Conservation (phyloP, 2,113 vertebrate species). For the Argyrosomus japonicus region DNA sequence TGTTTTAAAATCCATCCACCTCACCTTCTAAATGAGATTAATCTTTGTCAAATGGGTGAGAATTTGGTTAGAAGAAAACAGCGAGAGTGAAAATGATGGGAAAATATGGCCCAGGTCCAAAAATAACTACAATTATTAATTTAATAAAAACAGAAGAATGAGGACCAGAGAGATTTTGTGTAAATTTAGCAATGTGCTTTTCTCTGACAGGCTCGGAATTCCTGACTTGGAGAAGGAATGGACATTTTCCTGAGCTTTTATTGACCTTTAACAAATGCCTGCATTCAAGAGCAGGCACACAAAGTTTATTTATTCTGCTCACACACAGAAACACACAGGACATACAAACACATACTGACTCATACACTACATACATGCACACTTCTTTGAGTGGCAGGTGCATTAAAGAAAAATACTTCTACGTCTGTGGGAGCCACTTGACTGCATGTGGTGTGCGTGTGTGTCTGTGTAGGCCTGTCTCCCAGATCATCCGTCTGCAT, state of each 20-base stretch:
- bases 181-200: slow-evolving; percentile 22
- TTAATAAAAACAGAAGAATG: slow-evolving; percentile 23
- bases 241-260: slow-evolving; percentile 32
- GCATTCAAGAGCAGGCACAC: slow-evolving; percentile 4
- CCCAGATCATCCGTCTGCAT: slow-evolving; percentile 78
- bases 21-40: neutral
- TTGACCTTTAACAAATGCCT: slow-evolving; percentile 45
- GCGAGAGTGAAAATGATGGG: slow-evolving; percentile 12
- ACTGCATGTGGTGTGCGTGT: neutral
- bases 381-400: slow-evolving; percentile 51
- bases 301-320: slow-evolving; percentile 13
- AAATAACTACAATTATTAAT: slow-evolving; percentile 19
- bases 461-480: slow-evolving; percentile 48
- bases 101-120: slow-evolving; percentile 13
- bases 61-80: neutral
- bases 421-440: neutral
- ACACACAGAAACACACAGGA: slow-evolving; percentile 10
- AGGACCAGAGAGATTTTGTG: slow-evolving; percentile 18
- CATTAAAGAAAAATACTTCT: slow-evolving; percentile 13
- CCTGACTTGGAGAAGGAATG: slow-evolving; percentile 21
- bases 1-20: slow-evolving; percentile 1
- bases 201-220: slow-evolving; percentile 30
- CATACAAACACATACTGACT: slow-evolving; percentile 5
- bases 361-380: neutral
- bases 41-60: neutral